Evolutionary conservation across 2,888 invertebrate genomes (phyloP).

Genomic region (Netelia melanura): DNA sequence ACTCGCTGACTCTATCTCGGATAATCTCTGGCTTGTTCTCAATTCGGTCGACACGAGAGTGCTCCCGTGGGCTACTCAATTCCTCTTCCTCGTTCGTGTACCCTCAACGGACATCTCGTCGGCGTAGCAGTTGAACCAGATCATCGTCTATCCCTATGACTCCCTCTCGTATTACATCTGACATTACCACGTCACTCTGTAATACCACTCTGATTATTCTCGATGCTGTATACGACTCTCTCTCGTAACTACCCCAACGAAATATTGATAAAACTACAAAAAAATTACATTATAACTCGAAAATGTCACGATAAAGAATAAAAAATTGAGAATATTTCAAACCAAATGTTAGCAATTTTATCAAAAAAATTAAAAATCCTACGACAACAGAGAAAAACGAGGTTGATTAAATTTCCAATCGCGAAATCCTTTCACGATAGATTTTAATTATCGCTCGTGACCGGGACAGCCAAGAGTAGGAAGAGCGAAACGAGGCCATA

Average conservation of each 20-base stretch:
- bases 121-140: conserved; percentile 42
- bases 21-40: conserved; percentile 78
- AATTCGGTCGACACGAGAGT: conserved; percentile 76
- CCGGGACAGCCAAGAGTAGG: conserved; percentile 25
- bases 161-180: not conserved
- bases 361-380: not conserved
- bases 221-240: not conserved
- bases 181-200: conserved; percentile 23
- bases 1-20: conserved; percentile 56
- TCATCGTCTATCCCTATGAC: conserved; percentile 4
- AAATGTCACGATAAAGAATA: not conserved
- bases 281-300: not conserved
- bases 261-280: not conserved
- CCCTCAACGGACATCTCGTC: conserved; percentile 69
- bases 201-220: conserved; percentile 4
- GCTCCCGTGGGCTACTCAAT: conserved; percentile 77
- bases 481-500: conserved; percentile 53
- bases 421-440: conserved; percentile 51
- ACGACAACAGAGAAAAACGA: conserved; percentile 23
- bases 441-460: conserved; percentile 64
- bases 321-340: not conserved
- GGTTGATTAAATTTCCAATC: conserved; percentile 63
- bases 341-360: not conserved
- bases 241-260: too few relatives aligned
- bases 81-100: conserved; percentile 72